phyloP scores from a whole-genome alignment of 2,113 vertebrate species.

The Leptocoma aspasia region DNA sequence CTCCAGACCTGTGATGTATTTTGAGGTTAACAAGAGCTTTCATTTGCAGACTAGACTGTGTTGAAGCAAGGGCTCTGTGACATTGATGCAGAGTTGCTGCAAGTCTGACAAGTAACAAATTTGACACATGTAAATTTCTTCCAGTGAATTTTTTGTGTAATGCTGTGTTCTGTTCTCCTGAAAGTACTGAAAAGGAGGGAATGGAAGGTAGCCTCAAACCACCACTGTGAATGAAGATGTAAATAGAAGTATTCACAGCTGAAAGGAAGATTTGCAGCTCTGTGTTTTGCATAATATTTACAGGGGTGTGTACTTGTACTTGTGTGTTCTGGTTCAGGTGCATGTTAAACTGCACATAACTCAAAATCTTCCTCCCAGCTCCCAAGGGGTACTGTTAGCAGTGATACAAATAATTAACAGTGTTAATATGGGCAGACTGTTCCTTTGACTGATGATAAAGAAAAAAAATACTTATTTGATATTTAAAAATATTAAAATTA shows the following conservation, averaged over 20 bases:
- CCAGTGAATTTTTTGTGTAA: background rate
- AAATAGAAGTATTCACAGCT: conserved; percentile 40
- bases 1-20: background rate
- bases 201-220: background rate
- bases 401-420: background rate
- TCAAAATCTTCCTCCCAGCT: background rate
- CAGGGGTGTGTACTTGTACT: background rate
- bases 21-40: background rate
- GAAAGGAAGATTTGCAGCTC: conserved; percentile 10
- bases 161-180: background rate
- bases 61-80: background rate
- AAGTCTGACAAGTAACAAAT: background rate
- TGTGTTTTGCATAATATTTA: conserved; percentile 1
- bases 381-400: background rate
- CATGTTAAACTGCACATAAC: background rate
- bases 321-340: background rate
- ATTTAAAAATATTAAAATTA: background rate
- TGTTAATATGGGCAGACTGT: background rate
- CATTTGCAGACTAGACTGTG: background rate
- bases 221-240: conserved; percentile 5
- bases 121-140: background rate
- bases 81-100: background rate
- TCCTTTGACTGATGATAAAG: conserved; percentile 20
- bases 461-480: background rate
- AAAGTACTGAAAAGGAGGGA: background rate